Percentiles rank a stretch among this genome's conserved stretches.
These are phyloP conservation scores for Campoplex nolae DNA, from an alignment of 2,888 invertebrate genomes.

Conservation along the genomic window DNA sequence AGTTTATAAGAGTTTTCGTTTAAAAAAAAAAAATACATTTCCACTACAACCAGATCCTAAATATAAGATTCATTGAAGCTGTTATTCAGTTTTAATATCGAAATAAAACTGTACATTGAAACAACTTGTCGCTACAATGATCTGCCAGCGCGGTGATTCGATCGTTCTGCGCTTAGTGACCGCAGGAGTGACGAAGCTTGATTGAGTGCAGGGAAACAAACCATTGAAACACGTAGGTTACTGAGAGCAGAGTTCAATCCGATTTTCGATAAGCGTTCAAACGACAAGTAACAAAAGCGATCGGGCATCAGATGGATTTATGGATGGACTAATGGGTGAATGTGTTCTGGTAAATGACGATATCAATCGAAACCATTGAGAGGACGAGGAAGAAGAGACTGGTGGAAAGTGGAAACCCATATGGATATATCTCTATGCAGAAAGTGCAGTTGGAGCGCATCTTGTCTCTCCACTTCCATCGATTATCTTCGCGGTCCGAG, in stretches of 20 bases:
- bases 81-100: neutral
- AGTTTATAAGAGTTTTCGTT: no score
- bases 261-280: constrained; percentile 55
- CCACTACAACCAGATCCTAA: no score
- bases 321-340: constrained; percentile 49
- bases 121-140: neutral
- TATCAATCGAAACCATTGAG: constrained; percentile 48
- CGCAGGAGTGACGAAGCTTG: neutral
- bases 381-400: neutral
- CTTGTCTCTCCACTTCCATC: constrained; percentile 40
- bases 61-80: no score
- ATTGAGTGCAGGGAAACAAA: constrained; percentile 1
- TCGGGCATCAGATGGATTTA: constrained; percentile 22
- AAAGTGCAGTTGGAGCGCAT: constrained; percentile 26
- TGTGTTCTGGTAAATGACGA: constrained; percentile 48
- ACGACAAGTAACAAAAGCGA: constrained; percentile 44
- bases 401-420: neutral
- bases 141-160: neutral
- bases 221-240: neutral
- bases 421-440: constrained; percentile 8
- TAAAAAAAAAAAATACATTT: no score
- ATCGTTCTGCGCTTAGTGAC: neutral
- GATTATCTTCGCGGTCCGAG: constrained; percentile 38
- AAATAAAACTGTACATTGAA: neutral
- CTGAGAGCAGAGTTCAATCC: constrained; percentile 75